Base-by-base conservation (phyloP, 2,888 invertebrate species). In the Bellardia bayeri region DNA sequence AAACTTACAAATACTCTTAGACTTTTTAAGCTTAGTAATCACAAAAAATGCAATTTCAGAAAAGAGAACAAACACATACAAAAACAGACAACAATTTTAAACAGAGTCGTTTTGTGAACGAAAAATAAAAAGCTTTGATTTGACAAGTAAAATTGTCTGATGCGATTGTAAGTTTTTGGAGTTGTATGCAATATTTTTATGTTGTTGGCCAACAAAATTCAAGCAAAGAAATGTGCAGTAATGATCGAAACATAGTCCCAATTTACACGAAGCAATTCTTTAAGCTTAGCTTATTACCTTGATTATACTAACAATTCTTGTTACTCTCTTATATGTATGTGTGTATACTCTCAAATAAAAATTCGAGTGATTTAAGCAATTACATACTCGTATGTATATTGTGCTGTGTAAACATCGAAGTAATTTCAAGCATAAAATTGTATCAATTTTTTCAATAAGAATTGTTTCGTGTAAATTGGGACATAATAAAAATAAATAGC, bases 141-240 rank as follows among this genome's bases (percentile, higher is more conserved):
- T 81, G 71, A 71, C n/a, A 40, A 63, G 40, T 16, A 30, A 81
- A 71, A 54, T 54, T 79, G 23, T 72, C 51, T 40, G 63, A 54
- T 61, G 54, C 72, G 75, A 80, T 56, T 85, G 75, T 61, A 75
- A 75, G 9, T 74, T 58, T 58, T 51, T 51, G 68, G 51, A 72
- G 58, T 84, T 58, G 72, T 61, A 42, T 79, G 72, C 79, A 66
- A 63, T 49, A 9, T 42, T 37, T 56, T 56, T 16, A 14, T 42
- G 58, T 37, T 68, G 64, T 76, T 81, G 64, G 40, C 75, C 64
- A 86, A 82, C 69, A 68, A 80, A 64, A 88, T 58, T 76, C 45
- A 80, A 51, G 61, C 64, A 78, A 85, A 80, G 80, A 85, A 82
- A 76, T 87, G 80, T 87, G 58, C 61, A 80, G 66, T 66, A 76